Evolutionary conservation across 2,113 vertebrate genomes (phyloP), one percentile per base, ranked within the genome.

Genomic region (Lonchura striata): DNA sequence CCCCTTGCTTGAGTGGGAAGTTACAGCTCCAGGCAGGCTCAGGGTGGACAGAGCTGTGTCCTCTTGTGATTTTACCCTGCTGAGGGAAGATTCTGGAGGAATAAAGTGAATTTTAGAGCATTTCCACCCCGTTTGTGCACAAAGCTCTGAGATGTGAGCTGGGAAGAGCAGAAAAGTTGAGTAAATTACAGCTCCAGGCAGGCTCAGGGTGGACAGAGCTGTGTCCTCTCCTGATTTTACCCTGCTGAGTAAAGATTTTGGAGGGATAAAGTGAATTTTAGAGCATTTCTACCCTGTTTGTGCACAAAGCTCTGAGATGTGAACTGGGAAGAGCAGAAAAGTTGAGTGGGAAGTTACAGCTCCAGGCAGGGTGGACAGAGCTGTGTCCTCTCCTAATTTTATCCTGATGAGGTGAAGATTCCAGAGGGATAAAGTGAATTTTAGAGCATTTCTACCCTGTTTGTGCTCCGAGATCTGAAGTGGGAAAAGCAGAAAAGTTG

Each of bases 341-440:
- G n/a, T n/a, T n/a, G n/a, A n/a, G n/a, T n/a, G 46, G 44, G 53
- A 39, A 54, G 22, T 21, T 22, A 0, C 22, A 70, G 11, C 77
- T 50, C 10, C 28, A 33, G 22, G 64, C 19, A 60, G 65, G 70
- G 15, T n/a, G 49, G 66, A 18, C 11, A 9, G 30, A 53, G 37
- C 28, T 17, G 42, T 0, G 68, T 5, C 23, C 63, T 65, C 49
- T 59, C 50, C 39, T 50, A 7, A 19, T n/a, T 66, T 41, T 25
- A 16, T 35, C 15, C 25, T 6, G 9, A 88, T 74, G 33, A 42
- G 59, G 4, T n/a, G n/a, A 44, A 56, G 44, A 17, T 21, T 44
- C 4, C 42, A 0, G 4, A 7, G 42, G 46, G 31, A 39, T 6
- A 25, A 53, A 50, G 10, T 1, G 50, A n/a, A n/a, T n/a, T n/a